Evolutionary conservation across 2,113 vertebrate species (phyloP), one percentile per base, ranked within the genome.

Genomic region (Aviceda subcristata): DNA sequence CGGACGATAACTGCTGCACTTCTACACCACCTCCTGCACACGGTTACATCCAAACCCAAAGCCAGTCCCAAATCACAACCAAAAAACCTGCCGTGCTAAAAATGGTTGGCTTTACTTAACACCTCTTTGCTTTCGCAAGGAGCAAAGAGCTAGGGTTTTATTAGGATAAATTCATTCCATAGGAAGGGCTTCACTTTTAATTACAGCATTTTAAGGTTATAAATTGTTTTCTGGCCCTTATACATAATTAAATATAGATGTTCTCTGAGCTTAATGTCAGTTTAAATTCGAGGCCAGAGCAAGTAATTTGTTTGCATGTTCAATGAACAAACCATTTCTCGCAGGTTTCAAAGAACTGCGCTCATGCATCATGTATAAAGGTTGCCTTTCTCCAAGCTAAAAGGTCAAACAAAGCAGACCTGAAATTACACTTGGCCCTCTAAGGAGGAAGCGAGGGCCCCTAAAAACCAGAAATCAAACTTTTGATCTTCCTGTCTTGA

Each of bases 221-320:
- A 97, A 97, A 97, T 96, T 96, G 94, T 97, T 97, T 97, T 96
- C 92, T 97, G 71, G 96, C 73, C 95, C 97, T 97, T 94, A 86
- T 95, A 93, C 74, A 85, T 98, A 98, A 98, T 98, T 98, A 98
- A 98, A 97, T 92, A 96, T 95, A 97, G 96, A 94, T 96, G 94
- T 95, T 97, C 93, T 94, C 92, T 38, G 79, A 97, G 81, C 77
- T 97, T 97, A 97, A 97, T 87, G 95, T 96, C 97, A 97, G 88
- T 95, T 97, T 95, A 87, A 97, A 97, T 98, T 97, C 95, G 77
- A 98, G 95, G 90, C 72, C 29, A 24, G 86, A 82, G 73, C 96
- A 96, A 97, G 96, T 94, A 96, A 98, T 98, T 97, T 96, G 95
- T 98, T 97, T 98, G 96, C 96, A 95, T 92, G 97, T 97, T 97